These are phyloP conservation scores for Thysanoteuthis rhombus DNA, from an alignment of 2,888 invertebrate species.

Conservation along the genomic window DNA sequence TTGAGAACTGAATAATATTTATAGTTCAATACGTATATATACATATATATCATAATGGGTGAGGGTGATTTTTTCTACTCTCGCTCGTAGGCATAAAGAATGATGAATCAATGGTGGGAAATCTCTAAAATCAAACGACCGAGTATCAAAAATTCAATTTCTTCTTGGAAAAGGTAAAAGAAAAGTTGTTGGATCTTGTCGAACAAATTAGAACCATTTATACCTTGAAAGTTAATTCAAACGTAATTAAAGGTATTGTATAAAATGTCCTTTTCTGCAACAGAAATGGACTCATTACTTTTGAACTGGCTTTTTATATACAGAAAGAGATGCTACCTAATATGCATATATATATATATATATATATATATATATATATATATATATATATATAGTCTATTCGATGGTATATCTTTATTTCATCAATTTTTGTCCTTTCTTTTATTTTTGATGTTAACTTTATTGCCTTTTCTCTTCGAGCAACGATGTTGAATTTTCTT, in stretches of 20 bases:
- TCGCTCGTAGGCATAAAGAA: not conserved
- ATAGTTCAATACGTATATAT: not conserved
- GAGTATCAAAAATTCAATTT: not conserved
- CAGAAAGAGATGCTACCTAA: not conserved
- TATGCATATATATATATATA: not conserved
- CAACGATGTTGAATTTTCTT: no score
- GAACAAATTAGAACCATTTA: conserved; percentile 12
- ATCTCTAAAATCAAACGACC: not conserved
- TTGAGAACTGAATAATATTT: not conserved
- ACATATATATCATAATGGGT: no score
- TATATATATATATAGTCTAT: not conserved
- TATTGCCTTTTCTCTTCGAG: no score
- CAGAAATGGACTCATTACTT: not conserved
- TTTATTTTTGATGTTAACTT: no score
- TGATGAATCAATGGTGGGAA: not conserved
- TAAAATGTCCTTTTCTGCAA: not conserved
- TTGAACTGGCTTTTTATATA: not conserved
- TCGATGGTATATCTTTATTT: no score
- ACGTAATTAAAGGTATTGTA: not conserved
- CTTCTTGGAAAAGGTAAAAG: not conserved
- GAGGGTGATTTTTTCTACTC: not conserved
- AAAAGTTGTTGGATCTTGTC: not conserved
- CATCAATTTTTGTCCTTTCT: no score
- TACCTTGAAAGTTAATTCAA: not conserved
- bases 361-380: not conserved